Evolutionary conservation across 1,140 invertebrate genomes (phyloP).

Genomic region (Eurosta solidaginis): DNA sequence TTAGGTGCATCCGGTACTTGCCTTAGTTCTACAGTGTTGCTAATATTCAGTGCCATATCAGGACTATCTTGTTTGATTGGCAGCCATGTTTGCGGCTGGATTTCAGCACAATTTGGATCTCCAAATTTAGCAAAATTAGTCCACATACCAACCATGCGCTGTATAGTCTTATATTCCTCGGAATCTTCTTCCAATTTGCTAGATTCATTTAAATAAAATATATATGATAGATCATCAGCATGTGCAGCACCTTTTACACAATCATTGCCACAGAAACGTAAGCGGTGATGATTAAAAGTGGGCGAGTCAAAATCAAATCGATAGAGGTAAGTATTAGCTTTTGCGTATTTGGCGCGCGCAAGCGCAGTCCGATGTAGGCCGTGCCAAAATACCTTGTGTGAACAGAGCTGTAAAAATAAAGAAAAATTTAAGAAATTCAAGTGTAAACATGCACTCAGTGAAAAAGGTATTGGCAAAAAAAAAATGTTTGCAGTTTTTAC

Average conservation of each 20-base stretch:
- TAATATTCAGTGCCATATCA: slow-evolving; percentile 47
- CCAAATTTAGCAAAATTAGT: slow-evolving; percentile 58
- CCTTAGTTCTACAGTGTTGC: slow-evolving; percentile 41
- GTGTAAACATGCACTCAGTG: too few relatives aligned
- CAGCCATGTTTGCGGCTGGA: slow-evolving; percentile 41
- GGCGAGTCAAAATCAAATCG: slow-evolving; percentile 59
- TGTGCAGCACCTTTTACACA: slow-evolving; percentile 62
- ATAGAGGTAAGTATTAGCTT: slow-evolving; percentile 59
- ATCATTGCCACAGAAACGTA: slow-evolving; percentile 52
- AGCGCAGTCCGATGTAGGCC: slow-evolving; percentile 54
- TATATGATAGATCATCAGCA: slow-evolving; percentile 68
- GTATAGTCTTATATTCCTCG: slow-evolving; percentile 53
- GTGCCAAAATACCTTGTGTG: slow-evolving; percentile 59
- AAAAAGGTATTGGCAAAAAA: too few relatives aligned
- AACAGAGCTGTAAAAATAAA: slow-evolving; percentile 43
- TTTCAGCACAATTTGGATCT: slow-evolving; percentile 48
- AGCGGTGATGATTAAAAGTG: slow-evolving; percentile 47
- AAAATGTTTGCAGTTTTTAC: too few relatives aligned
- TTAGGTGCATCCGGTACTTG: slow-evolving; percentile 51
- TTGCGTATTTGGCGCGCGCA: slow-evolving; percentile 49
- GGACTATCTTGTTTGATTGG: slow-evolving; percentile 43
- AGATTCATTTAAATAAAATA: slow-evolving; percentile 62
- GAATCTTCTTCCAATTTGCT: slow-evolving; percentile 53
- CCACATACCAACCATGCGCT: slow-evolving; percentile 57
- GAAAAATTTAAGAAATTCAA: not conserved